phyloP scores from a whole-genome alignment of 2,797 vertebrate species.

The Nothura maculosa region DNA sequence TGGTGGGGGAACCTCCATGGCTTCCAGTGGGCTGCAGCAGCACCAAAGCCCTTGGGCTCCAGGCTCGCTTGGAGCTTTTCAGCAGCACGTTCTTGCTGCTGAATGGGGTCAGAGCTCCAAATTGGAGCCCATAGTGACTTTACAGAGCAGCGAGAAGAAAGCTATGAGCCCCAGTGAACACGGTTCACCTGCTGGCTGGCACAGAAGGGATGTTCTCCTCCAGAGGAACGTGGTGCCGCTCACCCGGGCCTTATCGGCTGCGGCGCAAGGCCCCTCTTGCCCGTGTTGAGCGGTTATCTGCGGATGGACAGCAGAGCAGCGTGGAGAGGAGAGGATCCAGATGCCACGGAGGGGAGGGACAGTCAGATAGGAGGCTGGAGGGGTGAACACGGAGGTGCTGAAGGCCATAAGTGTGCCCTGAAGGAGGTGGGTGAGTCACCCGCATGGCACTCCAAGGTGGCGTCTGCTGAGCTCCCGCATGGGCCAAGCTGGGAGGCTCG shows the following conservation, averaged over 20 bases:
- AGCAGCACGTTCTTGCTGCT: neutral
- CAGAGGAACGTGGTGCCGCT: neutral
- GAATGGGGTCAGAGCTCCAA: neutral
- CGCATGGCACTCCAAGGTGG: neutral
- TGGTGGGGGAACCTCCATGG: neutral
- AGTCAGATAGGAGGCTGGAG: neutral
- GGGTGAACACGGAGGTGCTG: neutral
- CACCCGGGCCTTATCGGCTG: neutral
- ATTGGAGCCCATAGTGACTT: neutral
- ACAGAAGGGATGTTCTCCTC: neutral
- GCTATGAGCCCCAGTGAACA: neutral
- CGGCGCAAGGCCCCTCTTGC: neutral
- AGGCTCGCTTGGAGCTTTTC: neutral
- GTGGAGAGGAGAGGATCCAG: neutral
- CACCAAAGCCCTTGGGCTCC: neutral
- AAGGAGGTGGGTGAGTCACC: neutral
- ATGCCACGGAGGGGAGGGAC: neutral
- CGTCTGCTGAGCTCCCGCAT: neutral
- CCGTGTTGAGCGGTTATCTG: neutral
- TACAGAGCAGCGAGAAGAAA: neutral
- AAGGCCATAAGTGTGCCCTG: neutral
- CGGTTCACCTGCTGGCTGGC: neutral
- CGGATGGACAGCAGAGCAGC: neutral
- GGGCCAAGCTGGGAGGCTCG: neutral
- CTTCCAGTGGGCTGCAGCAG: neutral